Evolutionary conservation across 1,140 invertebrate genomes (phyloP), one percentile per base, ranked within the genome.

Genomic region (Drosophila parabipectinata): DNA sequence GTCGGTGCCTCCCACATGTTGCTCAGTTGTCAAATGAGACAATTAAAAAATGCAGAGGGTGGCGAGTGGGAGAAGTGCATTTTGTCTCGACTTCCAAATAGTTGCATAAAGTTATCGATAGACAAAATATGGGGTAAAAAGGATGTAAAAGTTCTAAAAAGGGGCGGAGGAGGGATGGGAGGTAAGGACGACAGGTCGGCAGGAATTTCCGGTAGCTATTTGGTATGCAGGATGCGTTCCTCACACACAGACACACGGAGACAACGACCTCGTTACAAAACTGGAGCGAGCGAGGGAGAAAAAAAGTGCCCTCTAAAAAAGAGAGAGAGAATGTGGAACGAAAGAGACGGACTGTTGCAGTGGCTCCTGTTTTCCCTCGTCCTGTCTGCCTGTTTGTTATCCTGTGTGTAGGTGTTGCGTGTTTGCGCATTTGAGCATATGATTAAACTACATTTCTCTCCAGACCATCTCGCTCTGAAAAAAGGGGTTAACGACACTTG

Each of bases 361-460:
- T 74, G 48, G 45, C 47, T 72, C 59, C 80, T 72, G 45, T 82
- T 82, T 74, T 41, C 39, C 64, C 41, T 48, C 50, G 53, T 58
- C 54, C 56, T 52, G 39, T 77, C 50, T 60, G 66, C 54, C 58
- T 75, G 66, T 37, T 45, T 77, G 73, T 59, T 59, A 66, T 58
- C 68, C 72, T 57, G 67, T 61, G 80, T 84, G 41, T 84, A 75
- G 81, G 74, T 87, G 81, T 81, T 85, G 77, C 82, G 83, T 85
- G 82, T 87, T 85, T 85, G 78, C 72, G 82, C 82, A 85, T 85
- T 75, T 85, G 74, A 82, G 82, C 83, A 85, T 81, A 82, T 85
- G 82, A 85, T 85, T 85, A 85, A 79, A 87, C 82, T 85, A 85
- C 82, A 87, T 85, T 87, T 87, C 66, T 62, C 47, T 66, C 51